Conservation (phyloP, 2,797 vertebrate genomes). For the Salmo trutta region DNA sequence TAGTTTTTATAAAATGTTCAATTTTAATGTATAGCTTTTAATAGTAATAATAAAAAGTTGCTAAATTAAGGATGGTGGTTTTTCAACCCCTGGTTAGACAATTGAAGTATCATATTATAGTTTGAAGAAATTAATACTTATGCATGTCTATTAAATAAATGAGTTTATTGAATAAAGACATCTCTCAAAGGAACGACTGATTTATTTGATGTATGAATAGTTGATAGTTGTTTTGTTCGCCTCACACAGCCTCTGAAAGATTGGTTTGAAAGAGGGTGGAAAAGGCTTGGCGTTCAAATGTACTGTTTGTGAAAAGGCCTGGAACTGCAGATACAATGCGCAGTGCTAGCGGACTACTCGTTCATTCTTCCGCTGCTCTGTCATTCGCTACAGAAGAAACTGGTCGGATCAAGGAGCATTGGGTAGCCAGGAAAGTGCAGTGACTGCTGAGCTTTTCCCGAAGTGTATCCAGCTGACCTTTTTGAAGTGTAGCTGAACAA, state of each 20-base stretch:
- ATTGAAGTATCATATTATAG: neutral
- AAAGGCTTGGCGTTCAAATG: conserved; percentile 60
- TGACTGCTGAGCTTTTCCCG: too few species aligned
- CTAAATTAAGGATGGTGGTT: neutral
- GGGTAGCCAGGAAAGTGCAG: too few species aligned
- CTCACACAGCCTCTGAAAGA: conserved; percentile 15
- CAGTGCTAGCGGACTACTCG: conserved; percentile 40
- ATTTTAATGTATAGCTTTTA: too few species aligned
- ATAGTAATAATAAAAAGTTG: too few species aligned
- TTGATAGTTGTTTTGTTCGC: neutral
- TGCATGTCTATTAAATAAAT: conserved; percentile 27
- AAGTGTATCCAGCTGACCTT: conserved; percentile 35
- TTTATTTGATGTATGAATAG: conserved; percentile 30
- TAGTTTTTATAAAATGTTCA: neutral
- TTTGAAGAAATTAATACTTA: neutral
- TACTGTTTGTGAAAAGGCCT: conserved; percentile 61
- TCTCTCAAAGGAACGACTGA: conserved; percentile 30
- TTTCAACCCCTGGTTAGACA: neutral
- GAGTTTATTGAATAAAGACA: conserved; percentile 51
- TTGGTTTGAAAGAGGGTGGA: conserved; percentile 20
- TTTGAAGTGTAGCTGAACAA: conserved; percentile 44
- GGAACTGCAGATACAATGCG: conserved; percentile 48
- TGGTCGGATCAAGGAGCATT: too few species aligned
- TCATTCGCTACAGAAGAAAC: too few species aligned
- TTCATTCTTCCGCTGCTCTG: too few species aligned